Percentiles rank a stretch among this genome's conserved stretches.
Conservation (phyloP, 2,797 vertebrate genomes). For the Phataginus tricuspis region DNA sequence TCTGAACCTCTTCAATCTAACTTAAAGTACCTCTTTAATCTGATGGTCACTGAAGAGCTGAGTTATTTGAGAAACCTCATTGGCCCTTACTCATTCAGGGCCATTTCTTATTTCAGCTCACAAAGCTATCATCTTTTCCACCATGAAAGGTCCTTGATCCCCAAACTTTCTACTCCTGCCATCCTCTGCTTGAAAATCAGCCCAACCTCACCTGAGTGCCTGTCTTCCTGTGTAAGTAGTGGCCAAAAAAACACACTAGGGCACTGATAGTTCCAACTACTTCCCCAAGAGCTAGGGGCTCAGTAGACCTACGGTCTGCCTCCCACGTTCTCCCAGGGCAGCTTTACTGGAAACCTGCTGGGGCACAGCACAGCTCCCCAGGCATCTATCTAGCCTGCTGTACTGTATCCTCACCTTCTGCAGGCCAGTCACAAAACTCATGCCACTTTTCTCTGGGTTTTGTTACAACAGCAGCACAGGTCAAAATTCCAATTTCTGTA, state of each 20-base stretch:
- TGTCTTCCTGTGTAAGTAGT: neutral
- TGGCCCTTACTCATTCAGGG: neutral
- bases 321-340: neutral
- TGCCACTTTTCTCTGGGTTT: neutral
- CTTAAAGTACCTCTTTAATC: neutral
- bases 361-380: neutral
- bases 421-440: neutral
- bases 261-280: neutral
- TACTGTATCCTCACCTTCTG: neutral
- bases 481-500: constrained; percentile 2
- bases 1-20: neutral
- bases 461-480: neutral
- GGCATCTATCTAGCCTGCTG: neutral
- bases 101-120: neutral
- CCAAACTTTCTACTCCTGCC: neutral
- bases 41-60: constrained; percentile 12
- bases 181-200: neutral
- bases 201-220: neutral
- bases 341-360: neutral
- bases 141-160: neutral
- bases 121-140: constrained; percentile 37
- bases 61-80: constrained; percentile 18
- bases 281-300: neutral
- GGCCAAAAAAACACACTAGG: neutral
- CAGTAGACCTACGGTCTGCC: neutral